Evolutionary conservation across 2,888 invertebrate genomes (phyloP).

Genomic region (Hydriomena furcata): DNA sequence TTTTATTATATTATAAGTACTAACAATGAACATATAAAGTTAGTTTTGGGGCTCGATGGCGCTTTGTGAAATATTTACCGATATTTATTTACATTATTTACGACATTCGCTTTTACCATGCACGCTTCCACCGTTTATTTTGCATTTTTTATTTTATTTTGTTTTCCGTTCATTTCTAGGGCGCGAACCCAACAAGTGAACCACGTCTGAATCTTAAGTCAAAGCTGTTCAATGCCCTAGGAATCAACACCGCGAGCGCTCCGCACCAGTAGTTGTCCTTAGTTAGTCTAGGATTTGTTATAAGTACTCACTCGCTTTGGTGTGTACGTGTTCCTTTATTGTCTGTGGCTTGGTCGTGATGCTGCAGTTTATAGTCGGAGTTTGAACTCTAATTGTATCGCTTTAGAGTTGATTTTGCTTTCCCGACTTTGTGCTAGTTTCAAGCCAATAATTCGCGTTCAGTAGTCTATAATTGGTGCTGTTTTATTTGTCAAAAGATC

Average conservation of each 20-base stretch:
- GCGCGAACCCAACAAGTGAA: slow-evolving; percentile 87
- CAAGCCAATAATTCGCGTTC: too few relatives aligned
- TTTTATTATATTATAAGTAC: too few relatives aligned
- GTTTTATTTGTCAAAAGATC: slow-evolving; percentile 23
- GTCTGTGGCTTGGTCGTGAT: slow-evolving; percentile 26
- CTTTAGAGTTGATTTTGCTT: too few relatives aligned
- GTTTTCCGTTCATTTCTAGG: slow-evolving; percentile 82
- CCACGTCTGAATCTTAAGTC: slow-evolving; percentile 91
- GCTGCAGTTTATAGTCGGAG: slow-evolving; percentile 6
- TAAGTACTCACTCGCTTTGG: slow-evolving; percentile 50
- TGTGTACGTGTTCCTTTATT: slow-evolving; percentile 42
- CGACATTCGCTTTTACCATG: slow-evolving; percentile 12
- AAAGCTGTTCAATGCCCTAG: slow-evolving; percentile 93
- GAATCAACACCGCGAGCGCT: slow-evolving; percentile 87
- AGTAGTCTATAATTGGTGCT: slow-evolving; percentile 9
- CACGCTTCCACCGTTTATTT: slow-evolving; percentile 45
- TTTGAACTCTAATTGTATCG: too few relatives aligned
- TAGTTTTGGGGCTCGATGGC: too few relatives aligned
- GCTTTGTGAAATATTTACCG: neutral
- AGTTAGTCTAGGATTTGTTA: slow-evolving; percentile 28
- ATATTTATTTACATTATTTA: neutral
- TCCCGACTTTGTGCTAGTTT: too few relatives aligned
- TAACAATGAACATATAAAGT: too few relatives aligned
- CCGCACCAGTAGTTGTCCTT: slow-evolving; percentile 70
- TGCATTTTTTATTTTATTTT: slow-evolving; percentile 68